Evolutionary conservation across 1,140 invertebrate genomes (phyloP).

Genomic region (Brachionus rubens): DNA sequence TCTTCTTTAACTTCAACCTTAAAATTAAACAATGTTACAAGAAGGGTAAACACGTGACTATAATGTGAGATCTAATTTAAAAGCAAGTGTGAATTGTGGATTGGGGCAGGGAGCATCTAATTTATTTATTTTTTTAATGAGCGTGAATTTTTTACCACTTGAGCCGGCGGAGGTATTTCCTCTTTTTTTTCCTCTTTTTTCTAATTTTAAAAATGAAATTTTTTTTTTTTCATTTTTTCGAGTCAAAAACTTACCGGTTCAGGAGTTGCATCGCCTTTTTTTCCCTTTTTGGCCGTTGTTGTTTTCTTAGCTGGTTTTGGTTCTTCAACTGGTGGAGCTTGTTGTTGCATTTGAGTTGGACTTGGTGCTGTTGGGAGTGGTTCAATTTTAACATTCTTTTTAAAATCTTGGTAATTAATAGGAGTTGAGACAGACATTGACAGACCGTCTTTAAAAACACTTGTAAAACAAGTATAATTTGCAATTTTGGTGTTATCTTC

Average conservation of each 20-base stretch:
- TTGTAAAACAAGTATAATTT: slow-evolving; percentile 47
- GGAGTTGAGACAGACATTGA: slow-evolving; percentile 4
- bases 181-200: slow-evolving; percentile 12
- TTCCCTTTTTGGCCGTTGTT: neutral
- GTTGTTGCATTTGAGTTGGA: neutral
- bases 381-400: slow-evolving; percentile 11
- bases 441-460: slow-evolving; percentile 37
- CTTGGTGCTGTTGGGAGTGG: neutral
- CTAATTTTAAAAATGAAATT: neutral
- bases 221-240: neutral
- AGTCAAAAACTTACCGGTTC: neutral
- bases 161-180: neutral
- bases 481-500: neutral
- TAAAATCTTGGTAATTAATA: neutral
- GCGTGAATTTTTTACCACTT: neutral
- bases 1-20: slow-evolving; percentile 49
- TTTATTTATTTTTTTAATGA: neutral
- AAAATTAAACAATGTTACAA: slow-evolving; percentile 33
- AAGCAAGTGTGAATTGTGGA: neutral
- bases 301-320: neutral
- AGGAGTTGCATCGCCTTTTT: neutral
- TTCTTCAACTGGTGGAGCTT: slow-evolving; percentile 5
- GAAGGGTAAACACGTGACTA: too few species aligned
- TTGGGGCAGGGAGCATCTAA: neutral
- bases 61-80: too few species aligned